Base-by-base conservation (phyloP, 2,797 vertebrate genomes). In the Syncerus caffer region DNA sequence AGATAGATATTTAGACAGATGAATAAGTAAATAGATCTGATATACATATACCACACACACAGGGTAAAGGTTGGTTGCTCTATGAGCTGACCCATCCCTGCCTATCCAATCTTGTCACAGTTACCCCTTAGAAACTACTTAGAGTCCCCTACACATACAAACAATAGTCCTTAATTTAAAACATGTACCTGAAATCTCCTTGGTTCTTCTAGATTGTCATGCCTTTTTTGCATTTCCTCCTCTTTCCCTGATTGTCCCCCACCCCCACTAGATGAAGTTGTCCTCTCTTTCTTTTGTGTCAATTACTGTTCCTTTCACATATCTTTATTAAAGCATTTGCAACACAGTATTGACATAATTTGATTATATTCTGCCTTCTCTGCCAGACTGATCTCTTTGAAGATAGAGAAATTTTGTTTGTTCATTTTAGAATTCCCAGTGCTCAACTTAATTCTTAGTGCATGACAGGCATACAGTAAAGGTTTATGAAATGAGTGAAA, bases 291-390 rank as follows among this genome's bases (percentile, higher is more conserved):
- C 31, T 31, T 90, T 94, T 57, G 53, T 88, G 27, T 57, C 50
- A 85, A 31, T 67, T 19, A 64, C 29, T 93, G 4, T 92, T 96
- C 31, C 84, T 82, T 64, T 71, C 34, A 76, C 14, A 34, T 90
- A 34, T 58, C 55, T 95, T 95, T 92, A 89, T 91, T 86, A 91
- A 94, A 90, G n/a, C 12, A 85, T 14, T 92, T 71, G 29, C 2
- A 90, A 25, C 6, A 87, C 6, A 85, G 45, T 82, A 62, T 60
- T 85, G n/a, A 89, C 85, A 71, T 58, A 87, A 87, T 86, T 90
- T 97, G 42, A 92, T 90, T 74, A 87, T 80, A 79, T 62, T 85
- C 51, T 53, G 3, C 38, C 10, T 87, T 57, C 27, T 94, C 79
- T 90, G 42, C 62, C 42, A 80, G 42, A 89, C 62, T 93, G 78